These are phyloP conservation scores for Drosophila mauritiana DNA, from an alignment of 1,140 invertebrate species.

Conservation along the genomic window DNA sequence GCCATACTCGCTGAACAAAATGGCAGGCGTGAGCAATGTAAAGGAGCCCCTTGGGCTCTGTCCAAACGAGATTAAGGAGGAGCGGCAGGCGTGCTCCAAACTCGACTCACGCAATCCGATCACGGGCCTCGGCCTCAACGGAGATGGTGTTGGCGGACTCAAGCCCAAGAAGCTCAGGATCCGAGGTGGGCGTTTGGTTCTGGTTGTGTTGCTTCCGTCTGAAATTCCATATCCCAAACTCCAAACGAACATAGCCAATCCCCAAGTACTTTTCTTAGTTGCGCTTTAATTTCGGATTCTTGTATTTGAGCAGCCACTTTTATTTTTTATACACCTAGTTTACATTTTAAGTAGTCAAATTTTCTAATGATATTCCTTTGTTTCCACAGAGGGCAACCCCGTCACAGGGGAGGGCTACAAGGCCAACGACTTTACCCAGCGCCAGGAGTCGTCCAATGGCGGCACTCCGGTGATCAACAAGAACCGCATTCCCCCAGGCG, in stretches of 20 bases:
- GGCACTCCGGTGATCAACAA: constrained; percentile 82
- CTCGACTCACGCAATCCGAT: constrained; percentile 68
- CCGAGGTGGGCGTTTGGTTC: constrained; percentile 52
- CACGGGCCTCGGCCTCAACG: constrained; percentile 71
- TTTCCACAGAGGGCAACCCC: constrained; percentile 85
- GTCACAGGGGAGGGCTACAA: constrained; percentile 85
- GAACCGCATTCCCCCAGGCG: constrained; percentile 85
- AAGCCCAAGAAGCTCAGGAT: constrained; percentile 64
- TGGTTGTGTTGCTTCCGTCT: neutral
- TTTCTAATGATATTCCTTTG: neutral
- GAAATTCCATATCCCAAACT: neutral
- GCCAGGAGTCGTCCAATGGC: constrained; percentile 55
- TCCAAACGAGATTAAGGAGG: constrained; percentile 12
- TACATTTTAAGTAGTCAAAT: neutral
- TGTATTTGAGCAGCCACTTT: neutral
- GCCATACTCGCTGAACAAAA: constrained; percentile 48
- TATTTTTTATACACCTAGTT: neutral
- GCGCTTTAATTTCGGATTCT: no score
- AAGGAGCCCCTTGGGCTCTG: constrained; percentile 35
- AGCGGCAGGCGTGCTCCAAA: constrained; percentile 22
- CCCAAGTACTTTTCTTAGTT: neutral
- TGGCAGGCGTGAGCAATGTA: constrained; percentile 7
- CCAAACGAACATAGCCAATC: neutral
- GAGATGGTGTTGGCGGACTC: constrained; percentile 75
- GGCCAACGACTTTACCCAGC: constrained; percentile 59